These are phyloP conservation scores for Cuculus canorus DNA, from an alignment of 2,797 vertebrate genomes.

Conservation along the genomic window DNA sequence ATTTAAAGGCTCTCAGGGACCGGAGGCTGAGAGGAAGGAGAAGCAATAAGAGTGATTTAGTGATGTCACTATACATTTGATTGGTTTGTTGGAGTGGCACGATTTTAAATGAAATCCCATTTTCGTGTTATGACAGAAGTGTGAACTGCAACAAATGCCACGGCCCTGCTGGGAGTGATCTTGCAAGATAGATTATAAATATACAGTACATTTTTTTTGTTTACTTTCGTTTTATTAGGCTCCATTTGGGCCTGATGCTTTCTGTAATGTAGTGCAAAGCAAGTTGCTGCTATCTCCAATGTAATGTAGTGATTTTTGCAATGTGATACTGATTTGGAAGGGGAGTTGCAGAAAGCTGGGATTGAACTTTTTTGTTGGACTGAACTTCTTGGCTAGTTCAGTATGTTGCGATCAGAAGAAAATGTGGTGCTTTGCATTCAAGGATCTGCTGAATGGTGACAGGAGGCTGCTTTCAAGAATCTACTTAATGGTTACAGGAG, in stretches of 20 bases:
- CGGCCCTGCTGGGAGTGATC: conserved; percentile 20
- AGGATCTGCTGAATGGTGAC: not conserved
- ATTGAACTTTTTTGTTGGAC: not conserved
- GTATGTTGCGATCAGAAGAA: conserved; percentile 12
- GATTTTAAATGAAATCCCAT: conserved; percentile 11
- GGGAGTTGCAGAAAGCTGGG: not conserved
- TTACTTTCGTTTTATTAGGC: not conserved
- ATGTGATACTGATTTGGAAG: not conserved
- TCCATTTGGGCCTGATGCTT: not conserved
- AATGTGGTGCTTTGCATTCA: conserved; percentile 24
- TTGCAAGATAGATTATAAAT: not conserved
- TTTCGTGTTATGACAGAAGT: not conserved
- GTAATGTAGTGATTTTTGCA: not conserved
- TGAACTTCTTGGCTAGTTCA: conserved; percentile 21
- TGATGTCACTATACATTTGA: conserved; percentile 1
- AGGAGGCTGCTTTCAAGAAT: not conserved
- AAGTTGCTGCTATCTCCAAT: not conserved
- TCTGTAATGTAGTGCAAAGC: not conserved
- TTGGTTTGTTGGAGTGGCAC: not conserved
- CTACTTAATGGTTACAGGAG: not conserved
- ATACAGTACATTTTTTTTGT: not conserved
- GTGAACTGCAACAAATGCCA: not conserved
- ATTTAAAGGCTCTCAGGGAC: not conserved
- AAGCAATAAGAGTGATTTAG: not conserved
- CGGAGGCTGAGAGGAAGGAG: not conserved